Base-by-base conservation (phyloP, 2,888 invertebrate genomes). In the Oscheius onirici region DNA sequence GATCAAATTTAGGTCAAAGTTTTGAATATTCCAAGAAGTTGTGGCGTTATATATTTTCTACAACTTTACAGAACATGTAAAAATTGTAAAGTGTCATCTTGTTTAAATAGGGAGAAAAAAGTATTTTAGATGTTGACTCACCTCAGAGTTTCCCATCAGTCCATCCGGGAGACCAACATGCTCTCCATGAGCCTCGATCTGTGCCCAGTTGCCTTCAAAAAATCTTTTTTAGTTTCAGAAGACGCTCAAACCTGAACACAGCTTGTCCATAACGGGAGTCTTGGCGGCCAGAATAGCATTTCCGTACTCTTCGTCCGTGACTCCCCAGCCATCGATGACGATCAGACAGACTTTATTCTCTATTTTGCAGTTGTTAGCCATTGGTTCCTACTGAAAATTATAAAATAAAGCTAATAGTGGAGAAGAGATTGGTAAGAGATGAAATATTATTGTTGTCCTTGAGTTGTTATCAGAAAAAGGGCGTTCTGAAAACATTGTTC, bases 261-360 rank as follows among this genome's bases (percentile, higher is more conserved):
- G 74, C 34, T 78, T 78, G 72, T 88, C 88, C 89, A 89, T 90
- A 2, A 88, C 88, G 2, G 89, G 89, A 3, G 89, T 89, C 28
- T 87, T 83, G 2, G 89, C 89, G 70, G 88, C 82, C 24, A 76
- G 72, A 70, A 90, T 89, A 3, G 89, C 89, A 78, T 90, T 89
- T 54, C 88, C 88, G 71, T 88, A 83, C 34, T 76, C 78, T 54
- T 88, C 86, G 13, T 87, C 86, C 5, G 84, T 82, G 40, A 89
- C 75, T n/a, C 89, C 89, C 89, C 89, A 89, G 6, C 89, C 89
- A 75, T 89, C 89, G 75, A 89, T 89, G 22, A 89, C 89, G 66
- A 89, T 85, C 63, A 89, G 80, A 72, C 89, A 89, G 24, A 89
- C 89, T 69, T 76, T 76, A 49, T 79, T 77, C 11, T 74, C 73